Base-by-base conservation (phyloP, 2,113 vertebrate genomes). In the Hymenochirus boettgeri region DNA sequence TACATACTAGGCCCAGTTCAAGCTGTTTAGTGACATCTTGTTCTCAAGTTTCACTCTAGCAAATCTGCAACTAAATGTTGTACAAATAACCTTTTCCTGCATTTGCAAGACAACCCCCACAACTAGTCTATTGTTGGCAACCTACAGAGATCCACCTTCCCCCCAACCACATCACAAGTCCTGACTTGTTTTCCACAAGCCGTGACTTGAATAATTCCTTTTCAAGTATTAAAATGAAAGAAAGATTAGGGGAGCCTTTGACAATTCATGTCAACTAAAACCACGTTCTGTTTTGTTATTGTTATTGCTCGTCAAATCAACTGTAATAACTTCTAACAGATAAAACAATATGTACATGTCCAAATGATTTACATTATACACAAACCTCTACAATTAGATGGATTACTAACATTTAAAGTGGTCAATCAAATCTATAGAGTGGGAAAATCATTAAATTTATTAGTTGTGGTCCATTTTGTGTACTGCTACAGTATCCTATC, bases 41-140 rank as follows among this genome's bases (percentile, higher is more conserved):
- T 65, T 77, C 81, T 88, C 84, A 66, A 70, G 76, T 86, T 85
- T 84, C 85, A 80, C 80, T 80, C 84, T 79, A 81, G 77, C 80
- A 85, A 86, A 86, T 85, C 80, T 83, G 82, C 79, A 83, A 78
- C 77, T 75, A 81, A 84, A 71, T 52, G 74, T 80, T 53, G 57
- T 76, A 76, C 77, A 83, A 86, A 86, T 79, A 86, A 82, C 79
- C 74, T 86, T 81, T 83, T 60, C 76, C 82, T 80, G 83, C 76
- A 24, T 81, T 80, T 57, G 58, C 79, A 80, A 76, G 72, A 74
- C 74, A 73, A 74, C 64, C 64, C 64, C 64, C 64, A 66, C 46
- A 17, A 39, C 72, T 74, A 74, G 80, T 79, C 80, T 77, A 81
- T 79, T 75, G 77, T 70, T 84, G 82, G 81, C 80, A 73, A 69